Base-by-base conservation (phyloP, 2,797 vertebrate species). In the Tadarida brasiliensis region DNA sequence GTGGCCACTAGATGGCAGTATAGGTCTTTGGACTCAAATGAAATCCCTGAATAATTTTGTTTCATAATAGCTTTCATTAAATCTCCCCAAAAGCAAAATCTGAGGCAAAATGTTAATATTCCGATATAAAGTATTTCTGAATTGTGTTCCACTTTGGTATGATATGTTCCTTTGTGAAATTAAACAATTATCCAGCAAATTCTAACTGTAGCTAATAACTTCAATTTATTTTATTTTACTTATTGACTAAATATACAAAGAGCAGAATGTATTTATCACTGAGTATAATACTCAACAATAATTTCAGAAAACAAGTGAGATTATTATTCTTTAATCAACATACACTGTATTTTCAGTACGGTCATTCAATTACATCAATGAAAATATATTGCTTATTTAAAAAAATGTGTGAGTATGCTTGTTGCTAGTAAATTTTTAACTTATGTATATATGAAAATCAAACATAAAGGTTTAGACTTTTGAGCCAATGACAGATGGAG, bases 1-100 rank as follows among this genome's bases (percentile, higher is more conserved):
- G 0, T 82, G 94, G 77, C 98, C 98, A 98, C 98, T 98, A 98
- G 98, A 98, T 95, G 90, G 98, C 98, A 98, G 98, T 97, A 83
- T 96, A 93, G 96, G 95, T 22, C 98, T 97, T 97, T 94, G 30
- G 8, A 97, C 57, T 91, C 51, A 93, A 82, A 22, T 74, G 47
- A 26, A 93, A 28, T 90, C 68, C 2, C 2, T 74, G 91, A 76
- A n/a, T 87, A 91, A 94, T 87, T 90, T 95, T 22, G 80, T 94
- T 88, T 84, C 63, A 14, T 91, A 76, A 88, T 68, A 84, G 5
- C 63, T 83, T 93, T 92, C 39, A 88, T 70, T 94, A 87, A 94
- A 97, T 93, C 81, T 92, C 24, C 90, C n/a, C 86, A 91, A 73
- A 93, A 74, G 57, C 47, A 49, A 93, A 70, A 95, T 96, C 71